These are phyloP conservation scores for Clarias macrocephalus DNA, from an alignment of 2,113 vertebrate genomes.

Conservation along the genomic window DNA sequence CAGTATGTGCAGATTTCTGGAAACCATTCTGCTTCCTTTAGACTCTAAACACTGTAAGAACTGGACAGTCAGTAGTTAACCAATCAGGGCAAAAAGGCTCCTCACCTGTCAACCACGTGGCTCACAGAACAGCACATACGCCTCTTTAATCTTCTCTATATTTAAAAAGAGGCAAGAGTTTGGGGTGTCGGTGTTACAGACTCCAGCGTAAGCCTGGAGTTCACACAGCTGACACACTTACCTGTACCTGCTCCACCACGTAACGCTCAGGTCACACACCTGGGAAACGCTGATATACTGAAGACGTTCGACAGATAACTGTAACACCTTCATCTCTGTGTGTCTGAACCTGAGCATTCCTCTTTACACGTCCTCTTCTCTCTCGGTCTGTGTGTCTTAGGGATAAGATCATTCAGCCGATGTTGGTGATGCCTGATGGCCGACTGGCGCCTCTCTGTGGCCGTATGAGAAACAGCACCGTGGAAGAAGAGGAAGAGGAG, in stretches of 20 bases:
- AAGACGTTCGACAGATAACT: neutral
- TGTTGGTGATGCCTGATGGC: constrained; percentile 62
- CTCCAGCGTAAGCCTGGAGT: neutral
- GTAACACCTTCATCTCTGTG: neutral
- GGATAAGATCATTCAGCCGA: constrained; percentile 69
- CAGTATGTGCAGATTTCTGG: neutral
- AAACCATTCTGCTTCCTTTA: neutral
- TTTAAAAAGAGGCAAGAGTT: neutral
- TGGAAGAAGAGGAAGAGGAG: constrained; percentile 61
- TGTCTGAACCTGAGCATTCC: neutral
- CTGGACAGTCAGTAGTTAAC: neutral
- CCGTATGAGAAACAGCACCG: constrained; percentile 57
- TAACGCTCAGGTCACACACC: no score
- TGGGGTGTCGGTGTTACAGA: neutral
- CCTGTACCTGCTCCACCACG: neutral
- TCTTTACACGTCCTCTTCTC: neutral
- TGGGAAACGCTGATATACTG: no score
- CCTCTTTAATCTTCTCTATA: neutral
- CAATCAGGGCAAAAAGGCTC: neutral
- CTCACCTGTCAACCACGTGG: neutral
- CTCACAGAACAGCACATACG: neutral
- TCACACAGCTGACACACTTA: neutral
- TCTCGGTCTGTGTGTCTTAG: constrained; percentile 44
- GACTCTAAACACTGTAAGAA: neutral
- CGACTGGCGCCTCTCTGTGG: constrained; percentile 63